phyloP scores from a whole-genome alignment of 2,888 invertebrate genomes.

The Eupsilia transversa region DNA sequence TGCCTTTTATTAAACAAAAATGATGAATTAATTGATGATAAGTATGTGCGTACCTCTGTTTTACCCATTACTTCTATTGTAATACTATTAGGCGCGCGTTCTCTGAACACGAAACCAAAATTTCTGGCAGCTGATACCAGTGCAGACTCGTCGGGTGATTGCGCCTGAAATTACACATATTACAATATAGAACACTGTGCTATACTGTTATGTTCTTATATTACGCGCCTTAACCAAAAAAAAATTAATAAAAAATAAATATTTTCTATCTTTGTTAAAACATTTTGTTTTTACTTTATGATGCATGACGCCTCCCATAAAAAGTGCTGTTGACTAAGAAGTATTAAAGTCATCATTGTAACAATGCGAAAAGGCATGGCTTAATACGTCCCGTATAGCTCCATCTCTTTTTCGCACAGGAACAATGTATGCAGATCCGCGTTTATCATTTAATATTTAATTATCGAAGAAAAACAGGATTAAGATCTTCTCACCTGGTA shows the following conservation, averaged over 20 bases:
- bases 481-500: constrained; percentile 91
- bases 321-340: not conserved
- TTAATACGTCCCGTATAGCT: not conserved
- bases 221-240: not conserved
- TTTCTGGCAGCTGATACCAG: constrained; percentile 99
- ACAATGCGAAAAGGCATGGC: not conserved
- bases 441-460: not conserved
- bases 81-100: constrained; percentile 97
- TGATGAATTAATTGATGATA: not conserved
- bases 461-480: not conserved
- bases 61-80: constrained; percentile 96
- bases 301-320: not conserved
- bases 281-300: not conserved
- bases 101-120: constrained; percentile 99
- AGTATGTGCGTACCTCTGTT: constrained; percentile 89
- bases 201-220: not conserved
- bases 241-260: too few relatives aligned
- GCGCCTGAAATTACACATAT: constrained; percentile 92
- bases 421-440: not conserved
- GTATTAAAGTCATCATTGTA: not conserved
- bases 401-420: not conserved
- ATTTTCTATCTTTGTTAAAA: not conserved
- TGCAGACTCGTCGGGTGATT: constrained; percentile 99
- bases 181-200: not conserved
- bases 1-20: not conserved